A percentile compares a stretch with the other conserved stretches of the same genome.
phyloP scores from a whole-genome alignment of 2,113 vertebrate species.

The Phoxinus phoxinus region DNA sequence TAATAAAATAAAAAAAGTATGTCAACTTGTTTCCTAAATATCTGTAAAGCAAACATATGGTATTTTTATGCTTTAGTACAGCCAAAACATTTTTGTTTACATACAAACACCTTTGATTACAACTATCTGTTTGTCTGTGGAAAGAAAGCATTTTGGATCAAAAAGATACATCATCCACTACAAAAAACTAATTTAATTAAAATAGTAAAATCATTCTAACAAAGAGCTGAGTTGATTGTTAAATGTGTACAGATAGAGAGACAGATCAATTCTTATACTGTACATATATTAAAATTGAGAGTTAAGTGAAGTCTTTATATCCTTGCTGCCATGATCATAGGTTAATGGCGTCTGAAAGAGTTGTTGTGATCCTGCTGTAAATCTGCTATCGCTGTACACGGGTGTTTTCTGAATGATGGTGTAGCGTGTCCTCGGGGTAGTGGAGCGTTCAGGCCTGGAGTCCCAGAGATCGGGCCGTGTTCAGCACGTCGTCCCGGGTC shows the following conservation, averaged over 20 bases:
- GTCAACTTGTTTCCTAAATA: too few relatives aligned
- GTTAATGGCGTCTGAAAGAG: too few relatives aligned
- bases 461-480: constrained; percentile 82
- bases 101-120: background rate
- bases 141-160: background rate
- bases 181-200: background rate
- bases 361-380: background rate
- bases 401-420: background rate
- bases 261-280: too few relatives aligned
- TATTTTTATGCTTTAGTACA: too few relatives aligned
- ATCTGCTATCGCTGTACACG: background rate
- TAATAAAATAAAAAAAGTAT: too few relatives aligned
- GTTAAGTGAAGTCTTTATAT: too few relatives aligned
- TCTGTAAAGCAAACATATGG: too few relatives aligned
- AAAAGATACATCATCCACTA: background rate
- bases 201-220: background rate
- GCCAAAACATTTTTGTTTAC: too few relatives aligned
- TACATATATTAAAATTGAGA: too few relatives aligned
- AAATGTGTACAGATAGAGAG: too few relatives aligned
- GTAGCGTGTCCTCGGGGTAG: background rate
- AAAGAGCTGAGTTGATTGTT: background rate
- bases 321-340: too few relatives aligned
- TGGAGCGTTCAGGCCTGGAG: constrained; percentile 75
- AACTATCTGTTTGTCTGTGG: background rate
- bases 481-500: constrained; percentile 88